Evolutionary conservation across 2,888 invertebrate genomes (phyloP).

Genomic region (Amblyteles armatorius): DNA sequence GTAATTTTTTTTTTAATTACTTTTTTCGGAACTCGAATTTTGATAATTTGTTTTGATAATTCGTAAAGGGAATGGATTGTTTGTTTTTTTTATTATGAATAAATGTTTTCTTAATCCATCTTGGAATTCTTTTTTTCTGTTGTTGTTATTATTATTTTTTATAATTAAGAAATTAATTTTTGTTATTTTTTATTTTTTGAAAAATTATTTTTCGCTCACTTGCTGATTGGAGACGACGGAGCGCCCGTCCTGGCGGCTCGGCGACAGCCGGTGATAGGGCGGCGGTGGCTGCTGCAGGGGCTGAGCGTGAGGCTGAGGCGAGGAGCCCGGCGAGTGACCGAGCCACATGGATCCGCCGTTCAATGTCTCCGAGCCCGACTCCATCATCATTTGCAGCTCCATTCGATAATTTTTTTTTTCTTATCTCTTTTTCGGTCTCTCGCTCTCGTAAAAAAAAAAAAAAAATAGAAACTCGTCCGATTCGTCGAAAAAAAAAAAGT

Average conservation of each 20-base stretch:
- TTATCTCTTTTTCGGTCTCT: slow-evolving; percentile 24
- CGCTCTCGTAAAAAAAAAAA: slow-evolving; percentile 2
- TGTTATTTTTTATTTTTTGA: slow-evolving; percentile 11
- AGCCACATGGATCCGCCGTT: slow-evolving; percentile 80
- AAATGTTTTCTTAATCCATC: too few relatives aligned
- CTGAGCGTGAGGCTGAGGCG: slow-evolving; percentile 39
- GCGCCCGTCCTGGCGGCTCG: slow-evolving; percentile 77
- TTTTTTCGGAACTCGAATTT: too few relatives aligned
- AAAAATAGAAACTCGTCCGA: background rate
- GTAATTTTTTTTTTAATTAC: too few relatives aligned
- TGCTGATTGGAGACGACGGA: slow-evolving; percentile 78
- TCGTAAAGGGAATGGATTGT: too few relatives aligned
- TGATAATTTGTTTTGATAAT: too few relatives aligned
- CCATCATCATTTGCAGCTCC: slow-evolving; percentile 82
- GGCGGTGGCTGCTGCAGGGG: slow-evolving; percentile 74
- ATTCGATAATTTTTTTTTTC: slow-evolving; percentile 69
- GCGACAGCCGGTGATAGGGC: slow-evolving; percentile 80
- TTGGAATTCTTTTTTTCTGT: too few relatives aligned
- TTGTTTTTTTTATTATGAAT: too few relatives aligned
- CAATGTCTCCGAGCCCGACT: slow-evolving; percentile 79
- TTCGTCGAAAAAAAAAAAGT: too few relatives aligned
- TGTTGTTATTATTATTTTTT: too few relatives aligned
- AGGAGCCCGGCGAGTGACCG: slow-evolving; percentile 64
- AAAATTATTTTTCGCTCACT: slow-evolving; percentile 72
- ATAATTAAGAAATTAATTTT: background rate